Evolutionary conservation across 1,140 invertebrate genomes (phyloP).

Genomic region (Bicyclus anynana): DNA sequence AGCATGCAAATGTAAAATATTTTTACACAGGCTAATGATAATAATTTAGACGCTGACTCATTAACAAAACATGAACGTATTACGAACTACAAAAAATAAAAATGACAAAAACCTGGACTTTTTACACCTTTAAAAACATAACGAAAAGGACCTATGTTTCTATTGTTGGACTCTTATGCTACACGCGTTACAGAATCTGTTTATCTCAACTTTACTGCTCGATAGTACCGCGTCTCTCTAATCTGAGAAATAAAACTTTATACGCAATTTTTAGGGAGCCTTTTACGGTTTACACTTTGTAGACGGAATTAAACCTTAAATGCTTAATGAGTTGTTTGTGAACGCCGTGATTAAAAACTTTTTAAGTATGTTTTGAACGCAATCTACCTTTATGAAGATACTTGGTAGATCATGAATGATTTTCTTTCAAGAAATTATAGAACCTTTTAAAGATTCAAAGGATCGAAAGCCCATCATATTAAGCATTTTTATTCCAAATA

Average conservation of each 20-base stretch:
- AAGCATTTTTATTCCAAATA: no score
- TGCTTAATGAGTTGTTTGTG: constrained; percentile 71
- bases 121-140: no score
- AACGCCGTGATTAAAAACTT: constrained; percentile 48
- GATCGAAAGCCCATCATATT: no score
- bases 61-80: no score
- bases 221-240: constrained; percentile 55
- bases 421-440: constrained; percentile 1
- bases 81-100: no score
- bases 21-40: no score
- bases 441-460: no score
- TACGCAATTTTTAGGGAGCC: constrained; percentile 61
- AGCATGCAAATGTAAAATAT: no score
- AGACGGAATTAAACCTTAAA: constrained; percentile 67
- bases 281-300: constrained; percentile 63
- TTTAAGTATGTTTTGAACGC: constrained; percentile 52
- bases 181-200: constrained; percentile 44
- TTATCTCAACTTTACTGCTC: constrained; percentile 62
- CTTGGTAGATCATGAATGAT: constrained; percentile 4
- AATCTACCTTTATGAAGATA: constrained; percentile 16
- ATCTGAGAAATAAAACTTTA: constrained; percentile 70
- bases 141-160: no score
- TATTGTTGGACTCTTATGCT: not conserved
- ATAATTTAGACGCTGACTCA: no score
- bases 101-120: no score